Base-by-base conservation (phyloP, 2,888 invertebrate genomes). In the Acrocera orbiculus region DNA sequence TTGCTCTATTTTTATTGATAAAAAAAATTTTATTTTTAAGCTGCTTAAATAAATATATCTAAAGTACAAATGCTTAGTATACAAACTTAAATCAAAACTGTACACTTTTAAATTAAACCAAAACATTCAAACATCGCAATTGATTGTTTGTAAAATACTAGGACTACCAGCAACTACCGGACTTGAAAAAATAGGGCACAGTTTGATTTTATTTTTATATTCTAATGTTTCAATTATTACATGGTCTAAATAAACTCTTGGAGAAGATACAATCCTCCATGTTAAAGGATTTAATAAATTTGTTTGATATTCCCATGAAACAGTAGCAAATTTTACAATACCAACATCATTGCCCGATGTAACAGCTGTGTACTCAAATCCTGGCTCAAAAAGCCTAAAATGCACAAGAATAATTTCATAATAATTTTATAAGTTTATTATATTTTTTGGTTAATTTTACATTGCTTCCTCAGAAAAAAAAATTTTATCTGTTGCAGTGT, bases 211-310 rank as follows among this genome's bases (percentile, higher is more conserved):
- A 0, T 44, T 44, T n/a, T 51, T 47, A 8, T 69, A 65, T 56
- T 83, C 83, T 46, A 85, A 62, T 9, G 74, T 75, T 27, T 80
- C 76, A 23, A 86, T 62, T 29, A 69, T 68, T 25, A 86, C 58
- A 40, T 73, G 72, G 36, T 76, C 75, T 30, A 86, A 60, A 51
- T 74, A 79, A 34, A 83, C 73, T 41, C 73, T 70, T 0, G 86
- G 79, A 5, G 73, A 72, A 35, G 75, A 68, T 7, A 83, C 57
- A 23, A 83, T 57, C 36, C 86, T 65, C 85, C 86, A 86, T 0
- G 85, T 83, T 42, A 85, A 67, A 0, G 85, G 81, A 57, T 85
- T 86, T 45, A 83, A 69, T 15, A 80, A 55, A 40, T 75, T 81
- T 4, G 76, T 76, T 46, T 76, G 73, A 47, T 80, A 83, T 46